Evolutionary conservation across 2,113 vertebrate genomes (phyloP).

Genomic region (Cryptotis parvus): DNA sequence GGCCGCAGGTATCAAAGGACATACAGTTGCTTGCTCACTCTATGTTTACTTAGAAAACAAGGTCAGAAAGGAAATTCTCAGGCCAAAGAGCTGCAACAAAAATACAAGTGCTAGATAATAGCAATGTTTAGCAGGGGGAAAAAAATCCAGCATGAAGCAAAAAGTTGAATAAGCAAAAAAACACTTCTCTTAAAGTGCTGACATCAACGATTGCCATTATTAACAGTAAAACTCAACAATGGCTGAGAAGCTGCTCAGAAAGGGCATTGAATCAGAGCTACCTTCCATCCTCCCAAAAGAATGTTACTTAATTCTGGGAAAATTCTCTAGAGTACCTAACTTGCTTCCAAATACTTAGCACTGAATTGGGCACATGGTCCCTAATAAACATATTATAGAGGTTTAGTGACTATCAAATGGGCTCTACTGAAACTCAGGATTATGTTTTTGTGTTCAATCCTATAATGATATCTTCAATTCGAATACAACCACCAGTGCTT

Average conservation of each 20-base stretch:
- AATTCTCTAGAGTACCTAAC: background rate
- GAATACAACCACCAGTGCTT: background rate
- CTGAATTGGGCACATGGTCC: background rate
- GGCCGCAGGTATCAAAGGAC: background rate
- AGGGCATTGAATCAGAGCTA: background rate
- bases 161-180: constrained; percentile 74
- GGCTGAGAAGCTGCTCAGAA: background rate
- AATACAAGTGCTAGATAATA: constrained; percentile 60
- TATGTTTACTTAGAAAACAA: constrained; percentile 26
- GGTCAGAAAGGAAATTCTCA: constrained; percentile 32
- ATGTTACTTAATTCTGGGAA: constrained; percentile 48
- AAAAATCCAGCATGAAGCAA: constrained; percentile 56
- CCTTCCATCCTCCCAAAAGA: constrained; percentile 17
- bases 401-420: background rate
- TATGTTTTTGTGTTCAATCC: background rate
- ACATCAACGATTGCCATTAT: constrained; percentile 27
- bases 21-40: constrained; percentile 19
- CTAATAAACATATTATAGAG: background rate
- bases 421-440: background rate
- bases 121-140: constrained; percentile 54
- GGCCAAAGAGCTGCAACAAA: constrained; percentile 31
- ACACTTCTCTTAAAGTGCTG: constrained; percentile 65
- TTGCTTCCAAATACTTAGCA: background rate
- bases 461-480: background rate
- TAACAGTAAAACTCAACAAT: background rate